Conservation (phyloP, 2,797 vertebrate genomes). For the Neomorphus geoffroyi region DNA sequence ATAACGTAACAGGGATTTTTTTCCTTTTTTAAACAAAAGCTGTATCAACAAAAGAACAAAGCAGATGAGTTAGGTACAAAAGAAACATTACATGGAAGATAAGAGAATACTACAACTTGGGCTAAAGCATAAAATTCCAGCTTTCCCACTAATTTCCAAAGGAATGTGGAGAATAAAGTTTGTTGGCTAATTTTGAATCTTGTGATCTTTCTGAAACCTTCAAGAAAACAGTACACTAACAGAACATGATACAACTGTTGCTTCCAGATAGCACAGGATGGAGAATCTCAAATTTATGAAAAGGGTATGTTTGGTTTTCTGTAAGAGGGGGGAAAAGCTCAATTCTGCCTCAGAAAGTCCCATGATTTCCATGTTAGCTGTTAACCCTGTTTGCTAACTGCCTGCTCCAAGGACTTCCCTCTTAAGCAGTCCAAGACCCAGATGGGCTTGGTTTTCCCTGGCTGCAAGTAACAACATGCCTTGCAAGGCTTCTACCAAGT, state of each 20-base stretch:
- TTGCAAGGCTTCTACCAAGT: not conserved
- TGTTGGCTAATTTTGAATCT: not conserved
- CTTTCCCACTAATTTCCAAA: not conserved
- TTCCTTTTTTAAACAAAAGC: not conserved
- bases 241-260: not conserved
- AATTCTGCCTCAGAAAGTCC: not conserved
- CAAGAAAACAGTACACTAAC: not conserved
- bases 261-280: not conserved
- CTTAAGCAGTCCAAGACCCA: not conserved
- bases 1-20: not conserved
- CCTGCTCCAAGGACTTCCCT: not conserved
- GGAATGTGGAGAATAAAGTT: not conserved
- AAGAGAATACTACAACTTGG: not conserved
- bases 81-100: not conserved
- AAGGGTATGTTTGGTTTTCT: not conserved
- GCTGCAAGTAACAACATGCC: not conserved
- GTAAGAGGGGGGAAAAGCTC: not conserved
- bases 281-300: not conserved
- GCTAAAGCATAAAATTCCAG: not conserved
- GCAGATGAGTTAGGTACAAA: not conserved
- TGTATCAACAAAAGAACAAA: conserved; percentile 11
- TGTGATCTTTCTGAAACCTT: not conserved
- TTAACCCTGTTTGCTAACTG: not conserved
- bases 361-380: not conserved
- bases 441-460: not conserved